Conservation (phyloP, 1,140 invertebrate genomes). For the Drosophila pseudoobscura region DNA sequence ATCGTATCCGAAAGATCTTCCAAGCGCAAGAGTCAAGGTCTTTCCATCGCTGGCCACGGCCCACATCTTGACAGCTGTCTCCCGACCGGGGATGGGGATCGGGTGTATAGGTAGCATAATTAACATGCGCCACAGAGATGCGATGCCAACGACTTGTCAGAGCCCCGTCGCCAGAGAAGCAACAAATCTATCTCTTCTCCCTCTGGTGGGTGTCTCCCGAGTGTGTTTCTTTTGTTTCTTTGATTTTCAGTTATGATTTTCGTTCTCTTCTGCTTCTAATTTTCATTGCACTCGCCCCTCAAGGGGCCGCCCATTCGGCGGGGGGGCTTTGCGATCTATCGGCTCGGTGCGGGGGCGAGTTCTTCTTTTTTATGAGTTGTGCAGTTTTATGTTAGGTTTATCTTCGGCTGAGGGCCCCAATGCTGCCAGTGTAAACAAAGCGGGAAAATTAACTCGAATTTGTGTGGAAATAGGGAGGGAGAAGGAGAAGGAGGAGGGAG, state of each 20-base stretch:
- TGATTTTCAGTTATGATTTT: conserved; percentile 36
- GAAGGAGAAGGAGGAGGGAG: not conserved
- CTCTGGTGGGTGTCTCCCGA: conserved; percentile 47
- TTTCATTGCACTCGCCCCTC: conserved; percentile 42
- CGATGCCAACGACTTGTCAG: conserved; percentile 68
- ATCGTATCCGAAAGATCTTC: conserved; percentile 72
- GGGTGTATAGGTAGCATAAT: conserved; percentile 60
- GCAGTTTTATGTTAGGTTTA: conserved; percentile 4
- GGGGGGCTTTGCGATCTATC: no score
- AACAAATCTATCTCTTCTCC: conserved; percentile 33
- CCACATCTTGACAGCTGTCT: conserved; percentile 59
- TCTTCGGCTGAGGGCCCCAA: not conserved
- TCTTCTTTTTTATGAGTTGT: conserved; percentile 22
- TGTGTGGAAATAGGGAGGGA: not conserved
- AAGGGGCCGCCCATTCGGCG: no score
- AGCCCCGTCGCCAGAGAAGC: conserved; percentile 26
- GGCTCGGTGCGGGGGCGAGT: not conserved
- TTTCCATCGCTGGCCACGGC: conserved; percentile 61
- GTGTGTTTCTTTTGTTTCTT: conserved; percentile 27
- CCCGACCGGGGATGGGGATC: not conserved
- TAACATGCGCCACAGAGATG: conserved; percentile 73
- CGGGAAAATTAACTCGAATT: not conserved
- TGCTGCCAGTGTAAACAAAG: conserved; percentile 8
- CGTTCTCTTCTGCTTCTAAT: conserved; percentile 11
- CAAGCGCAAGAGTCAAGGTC: conserved; percentile 69